A percentile compares a stretch with the other conserved stretches of the same genome.
phyloP scores from a whole-genome alignment of 1,140 invertebrate genomes.

The Rhysida immarginata region DNA sequence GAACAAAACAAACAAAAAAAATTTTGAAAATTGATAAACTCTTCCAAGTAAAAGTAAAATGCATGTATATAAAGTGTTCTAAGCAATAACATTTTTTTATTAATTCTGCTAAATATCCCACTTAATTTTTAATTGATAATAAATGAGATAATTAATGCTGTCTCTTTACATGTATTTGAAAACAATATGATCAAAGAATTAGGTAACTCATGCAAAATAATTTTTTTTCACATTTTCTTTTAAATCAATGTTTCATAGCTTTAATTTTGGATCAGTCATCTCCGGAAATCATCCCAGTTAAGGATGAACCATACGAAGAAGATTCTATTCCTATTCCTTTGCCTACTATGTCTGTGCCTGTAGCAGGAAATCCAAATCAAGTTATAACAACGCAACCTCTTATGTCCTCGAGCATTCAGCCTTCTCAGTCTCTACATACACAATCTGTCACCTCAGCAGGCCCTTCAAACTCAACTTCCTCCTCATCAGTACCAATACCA shows the following conservation, averaged over 20 bases:
- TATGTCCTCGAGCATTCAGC: not conserved
- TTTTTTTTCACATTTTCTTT: not conserved
- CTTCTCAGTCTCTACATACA: no score
- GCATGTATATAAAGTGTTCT: no score
- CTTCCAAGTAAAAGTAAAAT: no score
- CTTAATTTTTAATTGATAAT: not conserved
- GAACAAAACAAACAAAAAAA: no score
- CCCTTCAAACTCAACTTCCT: no score
- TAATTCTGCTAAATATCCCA: not conserved
- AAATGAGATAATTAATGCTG: not conserved
- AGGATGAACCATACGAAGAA: conserved; percentile 4
- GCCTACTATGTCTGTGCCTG: no score
- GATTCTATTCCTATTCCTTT: not conserved
- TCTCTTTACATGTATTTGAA: not conserved
- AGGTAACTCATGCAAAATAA: not conserved
- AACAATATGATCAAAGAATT: not conserved
- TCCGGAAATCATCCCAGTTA: not conserved
- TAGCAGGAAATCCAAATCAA: no score
- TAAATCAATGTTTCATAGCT: not conserved
- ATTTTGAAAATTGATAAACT: no score
- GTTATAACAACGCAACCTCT: not conserved
- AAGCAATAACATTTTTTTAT: not conserved
- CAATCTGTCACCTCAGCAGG: no score
- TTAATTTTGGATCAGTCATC: no score
- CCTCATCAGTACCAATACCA: not conserved